Evolutionary conservation across 2,888 invertebrate species (phyloP), one percentile per base, ranked within the genome.

Genomic region (Deilephila porcellus): DNA sequence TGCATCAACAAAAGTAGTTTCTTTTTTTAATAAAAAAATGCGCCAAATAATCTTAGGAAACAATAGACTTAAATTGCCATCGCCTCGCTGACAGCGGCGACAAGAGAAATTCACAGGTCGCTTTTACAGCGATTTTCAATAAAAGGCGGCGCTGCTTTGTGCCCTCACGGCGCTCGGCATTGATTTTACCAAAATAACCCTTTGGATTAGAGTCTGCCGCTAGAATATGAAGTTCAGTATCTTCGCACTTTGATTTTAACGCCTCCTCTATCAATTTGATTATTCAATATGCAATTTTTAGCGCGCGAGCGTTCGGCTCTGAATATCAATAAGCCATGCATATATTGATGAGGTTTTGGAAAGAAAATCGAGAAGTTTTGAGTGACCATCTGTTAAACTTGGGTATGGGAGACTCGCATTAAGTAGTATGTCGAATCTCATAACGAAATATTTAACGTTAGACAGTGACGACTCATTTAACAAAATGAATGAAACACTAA

Each of bases 81-180:
- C 45, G 45, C 37, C 20, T 20, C 20, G 19, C 8, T 34, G 37
- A n/a, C 37, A 3, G 25, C 8, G 20, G 4, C 37, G 5, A 37
- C n/a, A 8, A 7, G n/a, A 20, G 19, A 19, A 4, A 19, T 20
- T 2, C n/a, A 45, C n/a, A 64, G 64, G 37, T 64, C 4, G 37
- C 20, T 37, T 64, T 3, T 45, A 64, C 64, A 37, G 64, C 37
- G 20, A 64, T 64, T 37, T 45, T 20, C 37, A 64, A 45, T 64
- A 64, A 64, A 64, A 64, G 63, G 20, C 37, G n/a, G n/a, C 37
- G 64, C 8, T n/a, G 37, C 37, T 64, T 37, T 20, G 37, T 20
- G 64, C 37, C 20, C 19, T 45, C 20, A 20, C 45, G 11, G 20
- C 45, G 45, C 20, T 64, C 20, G 11, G 2, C 11, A 45, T 45